Base-by-base conservation (phyloP, 2,888 invertebrate genomes). In the Schrankia costaestrigalis region DNA sequence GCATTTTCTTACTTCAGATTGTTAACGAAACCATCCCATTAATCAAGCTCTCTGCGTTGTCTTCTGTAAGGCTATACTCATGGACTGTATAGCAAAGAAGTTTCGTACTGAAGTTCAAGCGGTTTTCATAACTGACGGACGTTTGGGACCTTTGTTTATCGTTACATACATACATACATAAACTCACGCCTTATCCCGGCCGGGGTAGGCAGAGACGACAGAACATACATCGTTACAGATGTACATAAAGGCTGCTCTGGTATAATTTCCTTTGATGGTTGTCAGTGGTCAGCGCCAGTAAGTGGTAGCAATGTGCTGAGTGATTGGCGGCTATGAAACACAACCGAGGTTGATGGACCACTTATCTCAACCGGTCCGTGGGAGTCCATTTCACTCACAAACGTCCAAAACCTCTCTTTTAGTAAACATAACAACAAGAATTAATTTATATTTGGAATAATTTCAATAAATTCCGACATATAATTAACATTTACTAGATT, bases 401-500 rank as follows among this genome's bases (percentile, higher is more conserved):
- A 59, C 62, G 46, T 61, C 54, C 59, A 58, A 62, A 66, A 61
- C 69, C 60, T 67, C 65, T 63, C 63, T 66, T 70, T 63, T 58
- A 63, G 60, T 63, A 63, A 68, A 74, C 65, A 70, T 61, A 66
- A 69, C 67, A 59, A 66, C 68, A 58, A 71, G 69, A 75, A 74
- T 72, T 75, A 70, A 76, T 71, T 76, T 68, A 66, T 71, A 76
- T 76, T 77, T 65, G 61, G 14, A 73, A 77, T 71, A 79, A 75
- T 78, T 78, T 78, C 70, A 68, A 78, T 77, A 78, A 77, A 77
- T 76, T 74, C 69, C 71, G 53, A 69, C 73, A 72, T 78, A 75
- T 80, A 76, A 81, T 81, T 78, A 79, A 77, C 78, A 79, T 81
- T 79, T 64, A 73, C 73, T 72, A 74, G 71, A 78, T 77, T 79